These are phyloP conservation scores for Ephestia elutella DNA, from an alignment of 1,140 invertebrate species.

Conservation along the genomic window DNA sequence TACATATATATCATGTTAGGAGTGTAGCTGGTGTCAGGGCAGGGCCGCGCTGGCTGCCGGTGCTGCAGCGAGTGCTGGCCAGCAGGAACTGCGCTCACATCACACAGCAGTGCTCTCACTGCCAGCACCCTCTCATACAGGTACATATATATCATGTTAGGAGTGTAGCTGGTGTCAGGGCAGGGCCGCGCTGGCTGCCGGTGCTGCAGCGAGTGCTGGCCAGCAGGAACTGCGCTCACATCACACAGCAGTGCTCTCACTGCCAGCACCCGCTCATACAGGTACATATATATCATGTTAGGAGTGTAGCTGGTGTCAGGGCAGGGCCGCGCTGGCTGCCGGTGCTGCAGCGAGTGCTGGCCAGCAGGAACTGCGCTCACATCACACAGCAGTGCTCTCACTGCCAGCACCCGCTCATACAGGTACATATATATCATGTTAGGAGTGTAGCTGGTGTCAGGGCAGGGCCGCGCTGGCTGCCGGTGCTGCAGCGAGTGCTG, in stretches of 20 bases:
- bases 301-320: too few species aligned
- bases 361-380: slow-evolving; percentile 24
- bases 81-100: slow-evolving; percentile 24
- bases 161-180: slow-evolving; percentile 27
- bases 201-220: slow-evolving; percentile 33
- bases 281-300: slow-evolving; percentile 20
- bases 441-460: too few species aligned
- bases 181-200: slow-evolving; percentile 43
- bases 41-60: slow-evolving; percentile 45
- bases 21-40: too few species aligned
- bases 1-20: too few species aligned
- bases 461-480: slow-evolving; percentile 40
- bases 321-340: slow-evolving; percentile 39
- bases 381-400: slow-evolving; percentile 26
- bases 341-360: slow-evolving; percentile 31
- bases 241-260: slow-evolving; percentile 25
- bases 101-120: slow-evolving; percentile 29
- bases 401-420: slow-evolving; percentile 42
- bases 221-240: slow-evolving; percentile 24
- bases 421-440: slow-evolving; percentile 34
- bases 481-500: slow-evolving; percentile 31
- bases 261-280: slow-evolving; percentile 46
- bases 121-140: slow-evolving; percentile 45
- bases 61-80: slow-evolving; percentile 30
- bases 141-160: slow-evolving; percentile 64